Evolutionary conservation across 2,888 invertebrate species (phyloP).

Genomic region (Rhingia rostrata): DNA sequence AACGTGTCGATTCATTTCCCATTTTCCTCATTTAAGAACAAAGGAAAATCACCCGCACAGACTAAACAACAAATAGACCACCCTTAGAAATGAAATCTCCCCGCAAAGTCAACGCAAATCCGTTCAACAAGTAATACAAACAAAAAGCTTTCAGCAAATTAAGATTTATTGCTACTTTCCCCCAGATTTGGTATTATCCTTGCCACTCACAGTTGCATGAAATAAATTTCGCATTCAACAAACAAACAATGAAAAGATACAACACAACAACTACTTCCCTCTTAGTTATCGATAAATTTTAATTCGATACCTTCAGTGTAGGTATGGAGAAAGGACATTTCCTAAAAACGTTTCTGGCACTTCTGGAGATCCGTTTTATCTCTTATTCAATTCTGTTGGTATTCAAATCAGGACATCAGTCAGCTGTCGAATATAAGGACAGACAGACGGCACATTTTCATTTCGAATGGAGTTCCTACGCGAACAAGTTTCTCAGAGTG

Average conservation of each 20-base stretch:
- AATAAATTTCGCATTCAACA: conserved; percentile 5
- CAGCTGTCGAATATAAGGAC: conserved; percentile 13
- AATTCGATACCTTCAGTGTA: conserved; percentile 47
- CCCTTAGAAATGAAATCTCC: neutral
- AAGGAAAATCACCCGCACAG: neutral
- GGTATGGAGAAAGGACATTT: conserved; percentile 30
- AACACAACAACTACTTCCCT: conserved; percentile 2
- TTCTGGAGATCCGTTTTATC: conserved; percentile 38
- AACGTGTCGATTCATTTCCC: conserved; percentile 9
- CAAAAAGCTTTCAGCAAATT: conserved; percentile 66
- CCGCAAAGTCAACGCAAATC: neutral
- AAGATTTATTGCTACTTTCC: conserved; percentile 59
- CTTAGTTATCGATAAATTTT: conserved; percentile 46
- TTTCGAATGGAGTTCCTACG: conserved; percentile 46
- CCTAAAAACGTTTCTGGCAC: conserved; percentile 58
- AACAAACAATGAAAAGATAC: neutral
- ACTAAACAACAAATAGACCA: neutral
- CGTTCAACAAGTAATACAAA: conserved; percentile 12
- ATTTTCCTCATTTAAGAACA: neutral
- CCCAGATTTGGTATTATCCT: conserved; percentile 44
- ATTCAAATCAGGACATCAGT: conserved; percentile 66
- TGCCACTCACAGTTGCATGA: conserved; percentile 3
- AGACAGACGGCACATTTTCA: conserved; percentile 37
- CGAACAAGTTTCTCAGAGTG: conserved; percentile 47
- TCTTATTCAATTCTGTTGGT: conserved; percentile 34